Conservation (phyloP, 2,797 vertebrate genomes). For the Danio tinwini region DNA sequence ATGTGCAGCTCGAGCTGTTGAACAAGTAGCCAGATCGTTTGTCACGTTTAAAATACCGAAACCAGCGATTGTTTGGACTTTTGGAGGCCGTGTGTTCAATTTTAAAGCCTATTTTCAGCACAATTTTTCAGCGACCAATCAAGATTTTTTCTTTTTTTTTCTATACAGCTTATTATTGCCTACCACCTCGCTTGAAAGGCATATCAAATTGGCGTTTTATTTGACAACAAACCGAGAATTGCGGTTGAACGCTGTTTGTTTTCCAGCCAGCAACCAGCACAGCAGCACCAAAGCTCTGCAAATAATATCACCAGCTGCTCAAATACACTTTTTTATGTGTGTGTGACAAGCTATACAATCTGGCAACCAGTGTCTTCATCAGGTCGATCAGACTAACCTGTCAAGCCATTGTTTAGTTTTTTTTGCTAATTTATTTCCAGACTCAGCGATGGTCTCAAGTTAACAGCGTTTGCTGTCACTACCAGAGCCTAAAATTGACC, state of each 20-base stretch:
- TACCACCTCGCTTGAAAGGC: neutral
- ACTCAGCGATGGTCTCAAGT: constrained; percentile 5
- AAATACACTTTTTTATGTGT: neutral
- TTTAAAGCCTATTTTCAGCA: constrained; percentile 28
- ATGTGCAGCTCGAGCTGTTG: constrained; percentile 61
- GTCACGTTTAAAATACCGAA: constrained; percentile 31
- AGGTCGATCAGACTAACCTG: neutral
- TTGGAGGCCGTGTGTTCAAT: constrained; percentile 22
- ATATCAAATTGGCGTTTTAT: constrained; percentile 1
- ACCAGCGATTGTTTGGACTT: constrained; percentile 46
- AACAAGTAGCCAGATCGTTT: constrained; percentile 36
- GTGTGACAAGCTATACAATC: neutral
- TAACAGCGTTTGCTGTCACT: constrained; percentile 20
- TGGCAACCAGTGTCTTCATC: neutral
- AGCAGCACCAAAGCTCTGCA: constrained; percentile 35
- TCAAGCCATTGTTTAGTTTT: constrained; percentile 7
- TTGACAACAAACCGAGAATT: neutral
- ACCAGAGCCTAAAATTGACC: constrained; percentile 32
- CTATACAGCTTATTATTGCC: constrained; percentile 1
- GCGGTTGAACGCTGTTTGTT: constrained; percentile 20
- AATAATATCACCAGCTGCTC: constrained; percentile 33
- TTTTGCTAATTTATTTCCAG: neutral
- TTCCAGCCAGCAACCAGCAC: constrained; percentile 12
- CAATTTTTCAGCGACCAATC: constrained; percentile 23
- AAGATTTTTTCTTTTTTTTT: neutral